Conservation (phyloP, 35 echinoderm and acorn worm species). For the Acanthaster planci region DNA sequence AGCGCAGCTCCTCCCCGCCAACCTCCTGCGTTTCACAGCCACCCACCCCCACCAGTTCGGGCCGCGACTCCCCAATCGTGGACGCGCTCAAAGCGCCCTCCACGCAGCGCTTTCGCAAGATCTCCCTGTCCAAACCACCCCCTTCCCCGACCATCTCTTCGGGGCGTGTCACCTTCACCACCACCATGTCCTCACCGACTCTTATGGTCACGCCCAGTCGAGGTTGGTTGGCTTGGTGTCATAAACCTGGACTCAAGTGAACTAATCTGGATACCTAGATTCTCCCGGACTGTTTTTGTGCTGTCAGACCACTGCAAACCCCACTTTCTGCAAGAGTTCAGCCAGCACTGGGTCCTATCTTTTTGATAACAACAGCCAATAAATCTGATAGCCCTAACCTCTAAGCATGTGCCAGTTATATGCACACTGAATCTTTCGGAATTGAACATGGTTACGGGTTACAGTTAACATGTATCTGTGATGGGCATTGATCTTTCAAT, state of each 20-base stretch:
- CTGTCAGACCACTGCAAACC: too few relatives aligned
- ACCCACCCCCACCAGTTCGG: constrained; percentile 9
- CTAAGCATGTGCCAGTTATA: too few relatives aligned
- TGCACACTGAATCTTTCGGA: too few relatives aligned
- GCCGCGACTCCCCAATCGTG: constrained; percentile 11
- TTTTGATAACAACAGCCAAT: too few relatives aligned
- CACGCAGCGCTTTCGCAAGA: not conserved
- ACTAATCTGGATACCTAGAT: not conserved
- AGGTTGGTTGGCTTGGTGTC: constrained; percentile 14
- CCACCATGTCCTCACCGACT: constrained; percentile 10
- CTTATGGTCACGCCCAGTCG: constrained; percentile 1
- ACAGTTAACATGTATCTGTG: too few relatives aligned
- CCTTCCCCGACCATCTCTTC: not conserved
- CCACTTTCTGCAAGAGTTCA: too few relatives aligned
- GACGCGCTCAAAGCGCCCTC: constrained; percentile 4
- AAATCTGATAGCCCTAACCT: too few relatives aligned
- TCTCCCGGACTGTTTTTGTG: too few relatives aligned
- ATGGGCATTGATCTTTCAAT: too few relatives aligned
- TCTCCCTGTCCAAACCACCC: constrained; percentile 22
- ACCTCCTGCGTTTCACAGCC: not conserved
- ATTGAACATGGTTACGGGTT: too few relatives aligned
- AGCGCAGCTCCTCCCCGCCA: not conserved
- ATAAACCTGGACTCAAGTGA: not conserved
- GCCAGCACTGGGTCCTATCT: too few relatives aligned
- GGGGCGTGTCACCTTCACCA: not conserved